Evolutionary conservation across 2,797 vertebrate genomes (phyloP).

Genomic region (Melanotaenia boesemani): DNA sequence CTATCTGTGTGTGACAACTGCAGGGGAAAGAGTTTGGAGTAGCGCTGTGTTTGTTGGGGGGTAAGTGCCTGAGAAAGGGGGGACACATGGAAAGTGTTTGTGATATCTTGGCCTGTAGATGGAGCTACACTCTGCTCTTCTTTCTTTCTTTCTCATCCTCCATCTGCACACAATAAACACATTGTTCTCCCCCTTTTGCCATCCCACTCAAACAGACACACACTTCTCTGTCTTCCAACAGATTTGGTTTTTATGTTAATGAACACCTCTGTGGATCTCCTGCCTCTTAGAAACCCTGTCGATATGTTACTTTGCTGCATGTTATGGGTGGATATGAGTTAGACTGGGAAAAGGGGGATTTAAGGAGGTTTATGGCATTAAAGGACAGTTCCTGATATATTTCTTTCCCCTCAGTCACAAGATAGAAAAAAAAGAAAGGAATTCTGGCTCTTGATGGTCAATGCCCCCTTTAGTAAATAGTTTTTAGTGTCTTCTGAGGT

Average conservation of each 20-base stretch:
- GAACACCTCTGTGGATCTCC: constrained; percentile 84
- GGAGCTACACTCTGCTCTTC: constrained; percentile 92
- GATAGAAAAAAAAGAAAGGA: constrained; percentile 67
- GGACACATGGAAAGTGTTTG: constrained; percentile 6
- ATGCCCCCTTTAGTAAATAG: constrained; percentile 20
- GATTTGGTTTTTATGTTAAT: constrained; percentile 88
- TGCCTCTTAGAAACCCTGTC: constrained; percentile 83
- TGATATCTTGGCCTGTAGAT: constrained; percentile 89
- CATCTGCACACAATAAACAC: constrained; percentile 85
- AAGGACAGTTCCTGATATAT: constrained; percentile 86
- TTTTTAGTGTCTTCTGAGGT: constrained; percentile 15
- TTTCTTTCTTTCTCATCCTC: constrained; percentile 47
- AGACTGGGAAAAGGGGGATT: constrained; percentile 54
- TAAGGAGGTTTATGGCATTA: constrained; percentile 68
- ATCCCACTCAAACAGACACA: constrained; percentile 25
- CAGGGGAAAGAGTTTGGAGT: not conserved
- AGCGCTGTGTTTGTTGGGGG: constrained; percentile 3
- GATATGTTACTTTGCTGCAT: constrained; percentile 83
- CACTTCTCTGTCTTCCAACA: constrained; percentile 72
- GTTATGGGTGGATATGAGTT: constrained; percentile 60
- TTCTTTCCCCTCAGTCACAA: constrained; percentile 78
- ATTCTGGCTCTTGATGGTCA: constrained; percentile 21
- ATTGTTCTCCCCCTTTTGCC: constrained; percentile 79
- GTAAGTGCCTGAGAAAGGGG: not conserved
- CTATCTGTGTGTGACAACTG: constrained; percentile 6